Conservation (phyloP, 2,888 invertebrate genomes). For the Eupithecia exiguata region DNA sequence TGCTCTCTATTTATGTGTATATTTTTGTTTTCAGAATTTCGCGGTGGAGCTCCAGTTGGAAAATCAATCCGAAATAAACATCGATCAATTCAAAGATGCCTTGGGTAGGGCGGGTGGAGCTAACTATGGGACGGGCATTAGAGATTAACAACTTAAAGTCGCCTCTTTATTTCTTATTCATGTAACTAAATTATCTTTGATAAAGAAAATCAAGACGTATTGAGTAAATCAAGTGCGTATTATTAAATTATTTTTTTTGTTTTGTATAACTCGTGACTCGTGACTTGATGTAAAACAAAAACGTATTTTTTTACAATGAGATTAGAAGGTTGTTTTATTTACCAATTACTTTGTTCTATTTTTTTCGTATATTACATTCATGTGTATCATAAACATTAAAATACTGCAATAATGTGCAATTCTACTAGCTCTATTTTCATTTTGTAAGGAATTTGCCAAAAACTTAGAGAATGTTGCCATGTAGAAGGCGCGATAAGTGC, state of each 20-base stretch:
- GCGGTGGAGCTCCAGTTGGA: conserved; percentile 90
- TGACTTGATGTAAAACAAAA: conserved; percentile 30
- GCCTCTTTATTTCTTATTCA: conserved; percentile 35
- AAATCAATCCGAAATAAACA: conserved; percentile 87
- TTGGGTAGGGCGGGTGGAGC: conserved; percentile 90
- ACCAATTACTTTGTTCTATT: conserved; percentile 49
- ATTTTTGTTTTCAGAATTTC: conserved; percentile 86
- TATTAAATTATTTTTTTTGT: conserved; percentile 32
- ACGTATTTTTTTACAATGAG: conserved; percentile 41
- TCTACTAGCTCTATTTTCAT: conserved; percentile 56
- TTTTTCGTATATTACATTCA: conserved; percentile 42
- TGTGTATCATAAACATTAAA: conserved; percentile 23
- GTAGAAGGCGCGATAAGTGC: conserved; percentile 73
- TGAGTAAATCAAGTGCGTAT: conserved; percentile 34
- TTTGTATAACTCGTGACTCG: not conserved
- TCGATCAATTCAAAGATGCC: conserved; percentile 87
- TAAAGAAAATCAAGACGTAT: conserved; percentile 32
- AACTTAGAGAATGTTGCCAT: conserved; percentile 71
- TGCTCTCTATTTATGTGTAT: not conserved
- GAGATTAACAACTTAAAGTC: conserved; percentile 82
- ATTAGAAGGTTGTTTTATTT: conserved; percentile 58
- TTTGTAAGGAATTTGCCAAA: conserved; percentile 66
- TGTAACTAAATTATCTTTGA: conserved; percentile 30
- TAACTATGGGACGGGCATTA: conserved; percentile 90
- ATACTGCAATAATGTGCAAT: conserved; percentile 60